These are phyloP conservation scores for Lepidochrysops patricia DNA, from an alignment of 2,888 invertebrate genomes.

Conservation along the genomic window DNA sequence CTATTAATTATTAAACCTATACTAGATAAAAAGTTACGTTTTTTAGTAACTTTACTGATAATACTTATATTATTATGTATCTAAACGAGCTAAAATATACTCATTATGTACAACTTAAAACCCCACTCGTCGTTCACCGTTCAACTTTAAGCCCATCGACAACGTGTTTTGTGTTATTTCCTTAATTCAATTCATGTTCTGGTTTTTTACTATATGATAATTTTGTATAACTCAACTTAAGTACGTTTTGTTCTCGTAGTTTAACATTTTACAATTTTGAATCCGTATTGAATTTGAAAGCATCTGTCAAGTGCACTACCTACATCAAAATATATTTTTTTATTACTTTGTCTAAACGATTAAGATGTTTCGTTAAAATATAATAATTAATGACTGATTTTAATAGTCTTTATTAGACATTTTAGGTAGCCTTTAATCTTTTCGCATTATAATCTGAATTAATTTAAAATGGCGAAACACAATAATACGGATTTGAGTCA, in stretches of 20 bases:
- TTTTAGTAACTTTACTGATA: background rate
- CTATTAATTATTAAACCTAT: no score
- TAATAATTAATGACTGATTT: background rate
- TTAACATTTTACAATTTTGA: no score
- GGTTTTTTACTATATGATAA: conserved; percentile 1
- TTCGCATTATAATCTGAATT: background rate
- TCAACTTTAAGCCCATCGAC: background rate
- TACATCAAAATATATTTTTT: no score
- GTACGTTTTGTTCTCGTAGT: no score
- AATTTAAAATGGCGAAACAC: background rate
- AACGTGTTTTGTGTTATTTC: conserved; percentile 1
- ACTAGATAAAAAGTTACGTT: no score
- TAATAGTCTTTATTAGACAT: background rate
- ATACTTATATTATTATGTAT: background rate
- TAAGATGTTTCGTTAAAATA: background rate
- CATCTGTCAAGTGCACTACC: no score
- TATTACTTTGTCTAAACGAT: no score
- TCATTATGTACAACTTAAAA: background rate
- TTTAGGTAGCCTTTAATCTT: background rate
- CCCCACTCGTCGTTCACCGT: background rate
- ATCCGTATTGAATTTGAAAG: no score
- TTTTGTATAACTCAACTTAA: no score
- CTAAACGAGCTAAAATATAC: background rate
- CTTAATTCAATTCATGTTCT: conserved; percentile 8
- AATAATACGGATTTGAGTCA: no score